A percentile compares a stretch with the other conserved stretches of the same genome.
These are phyloP conservation scores for Hippopotamus amphibius DNA, from an alignment of 2,113 vertebrate genomes.

Conservation along the genomic window DNA sequence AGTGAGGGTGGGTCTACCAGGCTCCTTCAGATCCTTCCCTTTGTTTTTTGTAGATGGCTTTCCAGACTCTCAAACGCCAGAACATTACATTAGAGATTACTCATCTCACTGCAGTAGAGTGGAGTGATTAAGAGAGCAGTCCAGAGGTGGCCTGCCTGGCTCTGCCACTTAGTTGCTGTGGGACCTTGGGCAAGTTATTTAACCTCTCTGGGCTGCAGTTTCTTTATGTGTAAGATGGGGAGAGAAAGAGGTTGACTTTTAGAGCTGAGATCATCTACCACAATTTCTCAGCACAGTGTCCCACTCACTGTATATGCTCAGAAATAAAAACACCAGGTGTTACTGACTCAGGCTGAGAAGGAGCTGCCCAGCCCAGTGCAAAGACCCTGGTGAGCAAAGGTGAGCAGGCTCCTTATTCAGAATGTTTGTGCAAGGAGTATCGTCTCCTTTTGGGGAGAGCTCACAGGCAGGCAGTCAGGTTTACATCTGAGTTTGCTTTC, in stretches of 20 bases:
- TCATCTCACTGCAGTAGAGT: neutral
- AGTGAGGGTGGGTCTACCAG: neutral
- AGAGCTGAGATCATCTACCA: neutral
- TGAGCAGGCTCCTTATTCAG: neutral
- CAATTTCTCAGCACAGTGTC: neutral
- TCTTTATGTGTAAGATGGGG: neutral
- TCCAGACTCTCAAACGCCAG: neutral
- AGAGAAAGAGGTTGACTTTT: neutral
- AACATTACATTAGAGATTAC: neutral
- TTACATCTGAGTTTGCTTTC: neutral
- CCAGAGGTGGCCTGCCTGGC: neutral
- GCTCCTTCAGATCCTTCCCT: neutral
- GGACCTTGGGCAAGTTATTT: neutral
- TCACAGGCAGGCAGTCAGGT: neutral
- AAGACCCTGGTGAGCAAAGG: neutral
- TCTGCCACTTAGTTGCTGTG: neutral
- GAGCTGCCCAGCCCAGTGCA: neutral
- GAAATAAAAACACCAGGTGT: neutral
- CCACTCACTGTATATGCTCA: neutral
- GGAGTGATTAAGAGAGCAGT: neutral
- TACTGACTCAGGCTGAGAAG: no score
- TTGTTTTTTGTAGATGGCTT: neutral
- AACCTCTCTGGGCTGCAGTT: neutral
- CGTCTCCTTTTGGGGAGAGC: neutral
- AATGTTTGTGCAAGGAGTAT: neutral